Base-by-base conservation (phyloP, 2,113 vertebrate genomes). In the Pithys albifrons region DNA sequence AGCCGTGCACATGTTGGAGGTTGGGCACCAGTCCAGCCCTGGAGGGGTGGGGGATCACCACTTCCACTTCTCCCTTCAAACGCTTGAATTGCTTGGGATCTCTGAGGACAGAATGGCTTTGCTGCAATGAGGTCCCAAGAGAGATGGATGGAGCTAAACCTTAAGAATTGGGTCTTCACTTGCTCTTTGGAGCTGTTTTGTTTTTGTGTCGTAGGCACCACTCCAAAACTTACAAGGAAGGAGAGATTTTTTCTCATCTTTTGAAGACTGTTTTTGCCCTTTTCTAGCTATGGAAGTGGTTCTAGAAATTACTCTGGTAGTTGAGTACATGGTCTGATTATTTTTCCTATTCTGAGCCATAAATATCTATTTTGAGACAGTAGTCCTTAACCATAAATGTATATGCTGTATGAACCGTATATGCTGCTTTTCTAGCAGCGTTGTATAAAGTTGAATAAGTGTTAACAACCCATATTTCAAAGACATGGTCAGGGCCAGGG, bases 1-100 rank as follows among this genome's bases (percentile, higher is more conserved):
- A 67, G n/a, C 18, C 0, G 0, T 28, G 52, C 13, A 10, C 0
- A 0, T 28, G n/a, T 25, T 49, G 82, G 33, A 58, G 33, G 24
- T 45, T 48, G 41, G 46, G 46, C 46, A 31, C 23, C 52, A 66
- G 35, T 3, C 69, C 72, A 64, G 43, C 24, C 61, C 72, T n/a
- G n/a, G 13, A 35, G 33, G 46, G 46, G 1, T 24, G 25, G 5
- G 33, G 10, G 6, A 37, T 41, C 52, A 43, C 12, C 19, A 19
- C 27, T 48, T 65, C 62, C 59, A 22, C n/a, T 82, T 24, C 65
- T 77, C 24, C 41, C 51, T 87, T 28, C 46, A 37, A 5, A 1
- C 28, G 2, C 58, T 74, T 2, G 10, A 35, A 12, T 52, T 83
- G 55, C 37, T 80, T 84, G 76, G 41, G 28, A 66, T 65, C 6